A percentile compares a stretch with the other conserved stretches of the same genome.
These are phyloP conservation scores for Paguma larvata DNA, from an alignment of 2,797 vertebrate genomes.

Conservation along the genomic window DNA sequence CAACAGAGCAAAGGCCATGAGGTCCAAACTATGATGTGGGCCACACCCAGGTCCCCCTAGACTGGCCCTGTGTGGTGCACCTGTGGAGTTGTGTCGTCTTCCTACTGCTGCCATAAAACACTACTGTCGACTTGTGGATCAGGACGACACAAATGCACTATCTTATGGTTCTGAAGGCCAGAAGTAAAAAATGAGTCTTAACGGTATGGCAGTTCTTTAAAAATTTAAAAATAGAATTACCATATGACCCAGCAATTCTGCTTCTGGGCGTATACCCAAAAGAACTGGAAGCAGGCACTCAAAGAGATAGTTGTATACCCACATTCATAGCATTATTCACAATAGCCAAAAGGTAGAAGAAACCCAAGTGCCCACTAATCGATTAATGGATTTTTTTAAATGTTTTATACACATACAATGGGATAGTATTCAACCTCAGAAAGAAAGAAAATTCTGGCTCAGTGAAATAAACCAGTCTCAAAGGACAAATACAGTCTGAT, in stretches of 20 bases:
- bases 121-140: not conserved
- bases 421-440: not conserved
- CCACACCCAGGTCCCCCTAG: not conserved
- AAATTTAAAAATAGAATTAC: conserved; percentile 32
- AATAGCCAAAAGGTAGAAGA: not conserved
- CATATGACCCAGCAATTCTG: not conserved
- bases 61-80: not conserved
- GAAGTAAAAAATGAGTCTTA: not conserved
- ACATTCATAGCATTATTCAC: not conserved
- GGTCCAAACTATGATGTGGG: not conserved
- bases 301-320: not conserved
- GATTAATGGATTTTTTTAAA: not conserved
- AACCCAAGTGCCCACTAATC: not conserved
- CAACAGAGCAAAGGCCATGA: not conserved
- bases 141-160: not conserved
- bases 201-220: not conserved
- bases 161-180: not conserved
- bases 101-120: not conserved
- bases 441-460: not conserved
- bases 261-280: not conserved
- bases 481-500: not conserved
- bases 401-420: not conserved
- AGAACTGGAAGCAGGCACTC: not conserved
- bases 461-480: not conserved
- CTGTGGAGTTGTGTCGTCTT: not conserved